phyloP scores from a whole-genome alignment of 2,888 invertebrate genomes.

The Thumatha senex region DNA sequence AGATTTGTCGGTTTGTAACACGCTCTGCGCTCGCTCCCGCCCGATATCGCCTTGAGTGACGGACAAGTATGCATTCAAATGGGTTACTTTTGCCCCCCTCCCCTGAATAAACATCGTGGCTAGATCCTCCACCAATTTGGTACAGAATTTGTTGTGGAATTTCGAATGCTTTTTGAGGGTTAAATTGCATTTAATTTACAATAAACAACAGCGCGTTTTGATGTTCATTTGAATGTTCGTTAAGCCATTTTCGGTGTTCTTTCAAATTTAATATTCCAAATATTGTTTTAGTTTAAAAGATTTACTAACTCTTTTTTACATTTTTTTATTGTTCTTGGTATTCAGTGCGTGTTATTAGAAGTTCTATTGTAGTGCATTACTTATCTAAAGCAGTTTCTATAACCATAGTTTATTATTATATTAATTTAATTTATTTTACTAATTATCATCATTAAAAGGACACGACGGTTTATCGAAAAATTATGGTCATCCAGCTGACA shows the following conservation, averaged over 20 bases:
- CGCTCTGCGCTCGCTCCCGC: conserved; percentile 63
- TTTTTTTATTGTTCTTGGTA: no score
- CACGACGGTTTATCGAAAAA: no score
- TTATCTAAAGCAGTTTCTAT: no score
- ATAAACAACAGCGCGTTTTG: conserved; percentile 72
- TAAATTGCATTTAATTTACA: conserved; percentile 82
- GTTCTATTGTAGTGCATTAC: no score
- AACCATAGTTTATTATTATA: no score
- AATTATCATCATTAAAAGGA: no score
- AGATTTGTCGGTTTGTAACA: conserved; percentile 55
- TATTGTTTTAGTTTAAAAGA: not conserved
- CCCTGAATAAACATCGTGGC: conserved; percentile 71
- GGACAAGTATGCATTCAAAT: conserved; percentile 90
- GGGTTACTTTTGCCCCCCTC: conserved; percentile 85
- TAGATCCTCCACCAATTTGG: conserved; percentile 76
- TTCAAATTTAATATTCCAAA: conserved; percentile 19
- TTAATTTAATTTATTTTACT: no score
- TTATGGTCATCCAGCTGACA: no score
- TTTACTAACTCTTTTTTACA: no score
- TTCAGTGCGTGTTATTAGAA: no score
- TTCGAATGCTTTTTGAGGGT: conserved; percentile 77
- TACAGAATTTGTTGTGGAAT: conserved; percentile 81
- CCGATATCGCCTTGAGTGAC: conserved; percentile 87
- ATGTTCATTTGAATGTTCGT: conserved; percentile 49
- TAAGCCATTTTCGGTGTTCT: conserved; percentile 38